Evolutionary conservation across 2,797 vertebrate species (phyloP), one percentile per base, ranked within the genome.

Genomic region (Alosa sapidissima): DNA sequence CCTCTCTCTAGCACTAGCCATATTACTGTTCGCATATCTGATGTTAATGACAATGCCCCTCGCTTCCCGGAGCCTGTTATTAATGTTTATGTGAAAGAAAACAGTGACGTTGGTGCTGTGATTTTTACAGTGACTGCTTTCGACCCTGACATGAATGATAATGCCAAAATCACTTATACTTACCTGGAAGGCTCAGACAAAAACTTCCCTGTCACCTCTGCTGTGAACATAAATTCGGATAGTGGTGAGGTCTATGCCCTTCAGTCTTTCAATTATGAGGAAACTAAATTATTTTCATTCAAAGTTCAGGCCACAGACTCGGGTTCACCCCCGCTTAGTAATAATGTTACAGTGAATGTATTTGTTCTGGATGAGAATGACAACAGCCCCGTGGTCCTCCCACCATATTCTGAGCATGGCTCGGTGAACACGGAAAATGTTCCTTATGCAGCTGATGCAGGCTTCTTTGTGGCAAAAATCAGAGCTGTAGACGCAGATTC

Each of bases 361-460:
- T 90, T 89, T 33, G 86, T 92, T 1, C 36, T 90, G 82, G 92
- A 93, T 87, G 86, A 89, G 41, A 92, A 92, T 84, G 88, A 91
- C 86, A 93, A 91, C 84, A 87, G 88, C 68, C 90, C 91, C 10
- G 82, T 78, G 45, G 81, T 89, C 48, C 82, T 90, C 21, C 93
- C 95, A 51, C 93, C 96, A 52, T 94, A 95, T 93, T 96, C 95
- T 91, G 93, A 95, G 52, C 95, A 95, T 0, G 93, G 93, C 8
- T 89, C 93, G 55, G 96, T 96, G 91, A 95, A 93, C 60, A 86
- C 95, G 81, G 85, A 93, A 95, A 89, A 94, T 95, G 90, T 96
- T 96, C 86, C 94, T 91, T 48, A 92, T 96, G 85, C 85, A 82
- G 88, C 86, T 84, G 88, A 90, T 75, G 88, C 84, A 6, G 85